Base-by-base conservation (phyloP, 2,888 invertebrate species). In the Drosophila melanosoma region DNA sequence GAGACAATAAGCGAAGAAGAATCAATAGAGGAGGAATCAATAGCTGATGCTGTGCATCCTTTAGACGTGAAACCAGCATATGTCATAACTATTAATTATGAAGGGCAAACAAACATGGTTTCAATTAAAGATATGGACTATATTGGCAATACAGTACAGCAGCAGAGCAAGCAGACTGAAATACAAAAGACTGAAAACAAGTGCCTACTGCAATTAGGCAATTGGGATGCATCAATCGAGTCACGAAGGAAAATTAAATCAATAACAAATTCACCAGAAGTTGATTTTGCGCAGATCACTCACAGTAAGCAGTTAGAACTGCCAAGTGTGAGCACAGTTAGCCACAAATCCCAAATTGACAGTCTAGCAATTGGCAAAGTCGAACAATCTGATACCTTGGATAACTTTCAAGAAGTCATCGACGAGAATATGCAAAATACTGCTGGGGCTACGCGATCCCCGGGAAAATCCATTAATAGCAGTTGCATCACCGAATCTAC, bases 391-490 rank as follows among this genome's bases (percentile, higher is more conserved):
- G 6, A 38, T 7, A 5, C 5, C 48, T 82, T 82, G 23, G 49
- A 66, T 6, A 58, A 54, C 8, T 76, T 76, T 2, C 59, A 81
- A 1, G 52, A 64, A 1, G 32, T 57, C 26, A 42, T 82, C 3
- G 63, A 72, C 12, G 42, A 78, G 8, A 72, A 57, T 7, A 59
- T 66, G 66, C 52, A 49, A 1, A 62, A 81, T 23, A 2, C 23
- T 45, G 45, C 7, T 2, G 8, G 23, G 15, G 33, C 69, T 64
- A 35, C 64, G 70, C 8, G 75, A 82, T 52, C 78, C 72, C 1
- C 52, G 59, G 10, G 56, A 23, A 3, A 72, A 77, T 32, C 64
- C 56, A 3, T 54, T 38, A 68, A 74, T 17, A 52, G 42, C 32
- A 52, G 42, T 17, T 49, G 62, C 40, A 29, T n/a, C 6, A 12